Evolutionary conservation across 2,113 vertebrate species (phyloP).

Genomic region (Equus przewalskii): DNA sequence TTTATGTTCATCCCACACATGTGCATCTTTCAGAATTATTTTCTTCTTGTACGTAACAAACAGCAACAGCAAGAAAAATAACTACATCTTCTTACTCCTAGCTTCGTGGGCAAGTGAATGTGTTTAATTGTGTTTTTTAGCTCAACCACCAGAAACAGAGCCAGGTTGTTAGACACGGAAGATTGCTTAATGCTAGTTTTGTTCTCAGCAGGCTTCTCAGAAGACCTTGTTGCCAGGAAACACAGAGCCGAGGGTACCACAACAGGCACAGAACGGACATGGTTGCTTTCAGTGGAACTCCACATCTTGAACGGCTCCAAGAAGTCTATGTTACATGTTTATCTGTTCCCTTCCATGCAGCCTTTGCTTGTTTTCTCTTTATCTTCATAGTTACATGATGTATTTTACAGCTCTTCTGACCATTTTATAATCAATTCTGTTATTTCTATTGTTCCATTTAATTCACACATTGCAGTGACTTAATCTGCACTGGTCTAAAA

Average conservation of each 20-base stretch:
- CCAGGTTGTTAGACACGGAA: slow-evolving; percentile 85
- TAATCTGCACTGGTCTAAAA: slow-evolving; percentile 65
- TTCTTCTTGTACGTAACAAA: slow-evolving; percentile 58
- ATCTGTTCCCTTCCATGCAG: slow-evolving; percentile 1
- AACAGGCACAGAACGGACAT: background rate
- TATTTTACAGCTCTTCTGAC: background rate
- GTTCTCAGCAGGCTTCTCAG: slow-evolving; percentile 74
- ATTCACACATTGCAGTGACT: slow-evolving; percentile 74
- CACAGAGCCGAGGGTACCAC: background rate
- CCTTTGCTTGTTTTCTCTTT: background rate
- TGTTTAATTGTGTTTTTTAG: slow-evolving; percentile 83
- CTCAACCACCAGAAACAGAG: slow-evolving; percentile 77
- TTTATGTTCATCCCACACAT: background rate
- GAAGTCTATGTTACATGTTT: slow-evolving; percentile 67
- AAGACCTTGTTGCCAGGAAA: slow-evolving; percentile 85
- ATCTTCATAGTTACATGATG: slow-evolving; percentile 42
- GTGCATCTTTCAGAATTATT: slow-evolving; percentile 50
- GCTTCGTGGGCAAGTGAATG: slow-evolving; percentile 70
- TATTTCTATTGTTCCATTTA: slow-evolving; percentile 74
- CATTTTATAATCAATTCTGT: slow-evolving; percentile 72
- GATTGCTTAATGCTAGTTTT: slow-evolving; percentile 84
- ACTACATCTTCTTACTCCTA: background rate
- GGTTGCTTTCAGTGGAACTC: slow-evolving; percentile 61
- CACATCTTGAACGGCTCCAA: slow-evolving; percentile 65
- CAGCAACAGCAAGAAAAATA: slow-evolving; percentile 48